Base-by-base conservation (phyloP, 2,888 invertebrate species). In the Iselma pallidipennis region DNA sequence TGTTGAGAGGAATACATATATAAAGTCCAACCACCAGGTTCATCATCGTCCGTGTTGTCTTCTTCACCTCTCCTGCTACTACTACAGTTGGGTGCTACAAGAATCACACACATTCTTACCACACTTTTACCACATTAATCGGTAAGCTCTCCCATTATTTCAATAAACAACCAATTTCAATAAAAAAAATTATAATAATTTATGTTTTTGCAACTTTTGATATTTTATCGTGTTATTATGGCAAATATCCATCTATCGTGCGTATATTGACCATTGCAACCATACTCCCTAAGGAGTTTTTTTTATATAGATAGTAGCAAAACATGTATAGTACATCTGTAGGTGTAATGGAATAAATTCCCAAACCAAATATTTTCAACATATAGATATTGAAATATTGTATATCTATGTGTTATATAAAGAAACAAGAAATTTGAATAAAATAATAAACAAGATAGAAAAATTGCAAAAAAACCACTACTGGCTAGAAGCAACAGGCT, bases 21-120 rank as follows among this genome's bases (percentile, higher is more conserved):
- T 71, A 71, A 69, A 71, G 71, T 68, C 65, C 57, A 63, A 65
- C 61, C 37, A 45, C 55, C 55, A 50, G 52, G 63, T 58, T 61
- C 54, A 61, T 63, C 60, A 63, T 57, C 68, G 66, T 63, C 33
- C 12, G 4, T 3, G n/a, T 33, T n/a, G 5, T 6, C 37, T 7
- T 65, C 63, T 63, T 66, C 60, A 54, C 52, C 59, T 55, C 61
- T 61, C 55, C 56, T 61, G 52, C 42, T 57, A 49, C 61, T 26
- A 48, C 53, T 57, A 1, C 7, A 33, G 6, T 51, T 14, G 14
- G 37, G 16, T 48, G 55, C 31, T 19, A 49, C 28, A 25, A 45
- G 9, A 55, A 10, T 28, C 49, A 51, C 25, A 54, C 12, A 25
- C 14, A 1, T 14, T 49, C n/a, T 3, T 7, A 21, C 7, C 12